These are phyloP conservation scores for Brachionus sp. DNA, from an alignment of 1,140 invertebrate genomes.

Conservation along the genomic window DNA sequence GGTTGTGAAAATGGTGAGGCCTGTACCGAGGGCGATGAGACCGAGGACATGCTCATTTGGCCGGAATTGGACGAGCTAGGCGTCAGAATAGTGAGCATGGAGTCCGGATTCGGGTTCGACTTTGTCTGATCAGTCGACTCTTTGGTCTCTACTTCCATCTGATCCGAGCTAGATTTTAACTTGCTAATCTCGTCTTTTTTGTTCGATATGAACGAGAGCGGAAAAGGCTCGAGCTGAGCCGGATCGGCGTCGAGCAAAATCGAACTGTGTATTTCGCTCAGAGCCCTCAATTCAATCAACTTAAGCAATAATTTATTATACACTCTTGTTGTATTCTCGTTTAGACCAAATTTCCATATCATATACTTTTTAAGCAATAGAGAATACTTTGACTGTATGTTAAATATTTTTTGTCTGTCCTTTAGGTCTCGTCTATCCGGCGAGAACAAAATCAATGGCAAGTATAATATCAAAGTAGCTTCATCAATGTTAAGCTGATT, in stretches of 20 bases:
- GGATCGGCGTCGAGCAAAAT: constrained; percentile 41
- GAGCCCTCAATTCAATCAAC: neutral
- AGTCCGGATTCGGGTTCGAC: neutral
- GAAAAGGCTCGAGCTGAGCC: neutral
- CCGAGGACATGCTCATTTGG: neutral
- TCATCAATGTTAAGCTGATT: constrained; percentile 16
- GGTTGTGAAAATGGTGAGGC: neutral
- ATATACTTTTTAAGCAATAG: constrained; percentile 25
- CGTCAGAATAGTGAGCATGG: neutral
- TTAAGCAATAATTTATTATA: constrained; percentile 22
- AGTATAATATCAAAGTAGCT: constrained; percentile 2
- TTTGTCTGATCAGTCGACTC: neutral
- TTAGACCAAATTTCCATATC: constrained; percentile 34
- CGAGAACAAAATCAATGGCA: constrained; percentile 44
- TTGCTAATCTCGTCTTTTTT: constrained; percentile 34
- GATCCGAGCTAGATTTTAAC: neutral
- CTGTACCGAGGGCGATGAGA: neutral
- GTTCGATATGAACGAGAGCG: constrained; percentile 12
- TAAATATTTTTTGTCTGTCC: neutral
- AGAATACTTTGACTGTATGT: neutral
- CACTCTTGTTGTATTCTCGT: neutral
- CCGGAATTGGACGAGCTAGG: neutral
- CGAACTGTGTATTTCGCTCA: neutral
- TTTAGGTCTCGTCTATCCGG: constrained; percentile 12
- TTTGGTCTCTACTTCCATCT: neutral